Conservation (phyloP, 2,888 invertebrate genomes). For the Acanthosepion lycidas region DNA sequence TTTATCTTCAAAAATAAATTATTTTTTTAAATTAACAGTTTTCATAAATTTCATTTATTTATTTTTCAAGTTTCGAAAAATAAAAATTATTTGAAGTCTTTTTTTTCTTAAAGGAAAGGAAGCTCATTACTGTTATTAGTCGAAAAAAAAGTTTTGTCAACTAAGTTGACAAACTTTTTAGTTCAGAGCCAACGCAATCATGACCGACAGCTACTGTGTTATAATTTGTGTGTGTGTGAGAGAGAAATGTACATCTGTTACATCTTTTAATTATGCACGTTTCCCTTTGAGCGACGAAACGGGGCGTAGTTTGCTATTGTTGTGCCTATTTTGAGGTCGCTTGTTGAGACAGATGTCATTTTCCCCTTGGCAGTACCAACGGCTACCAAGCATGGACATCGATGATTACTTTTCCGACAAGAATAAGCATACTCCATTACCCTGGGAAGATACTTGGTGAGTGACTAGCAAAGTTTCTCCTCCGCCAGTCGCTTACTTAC, state of each 20-base stretch:
- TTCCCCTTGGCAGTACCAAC: not conserved
- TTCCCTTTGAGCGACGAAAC: not conserved
- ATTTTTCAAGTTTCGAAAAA: too few species aligned
- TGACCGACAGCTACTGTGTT: not conserved
- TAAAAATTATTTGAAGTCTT: too few species aligned
- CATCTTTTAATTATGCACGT: not conserved
- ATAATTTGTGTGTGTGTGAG: not conserved
- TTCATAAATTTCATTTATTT: too few species aligned
- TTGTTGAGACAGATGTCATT: not conserved
- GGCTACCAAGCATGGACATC: not conserved
- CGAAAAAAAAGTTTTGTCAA: too few species aligned
- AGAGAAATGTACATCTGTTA: not conserved
- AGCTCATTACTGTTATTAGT: too few species aligned
- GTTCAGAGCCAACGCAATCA: not conserved
- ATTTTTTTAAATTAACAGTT: too few species aligned
- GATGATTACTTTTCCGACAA: slow-evolving; percentile 34
- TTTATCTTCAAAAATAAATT: too few species aligned
- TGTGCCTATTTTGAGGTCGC: not conserved
- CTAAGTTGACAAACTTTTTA: too few species aligned
- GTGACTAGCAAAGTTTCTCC: not conserved
- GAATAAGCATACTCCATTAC: slow-evolving; percentile 33
- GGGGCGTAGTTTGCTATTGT: not conserved
- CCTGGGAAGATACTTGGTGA: slow-evolving; percentile 33
- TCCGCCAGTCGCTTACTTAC: not conserved
- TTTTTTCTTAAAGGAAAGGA: too few species aligned